Conservation (phyloP, 2,113 vertebrate species). For the Catagonus wagneri region DNA sequence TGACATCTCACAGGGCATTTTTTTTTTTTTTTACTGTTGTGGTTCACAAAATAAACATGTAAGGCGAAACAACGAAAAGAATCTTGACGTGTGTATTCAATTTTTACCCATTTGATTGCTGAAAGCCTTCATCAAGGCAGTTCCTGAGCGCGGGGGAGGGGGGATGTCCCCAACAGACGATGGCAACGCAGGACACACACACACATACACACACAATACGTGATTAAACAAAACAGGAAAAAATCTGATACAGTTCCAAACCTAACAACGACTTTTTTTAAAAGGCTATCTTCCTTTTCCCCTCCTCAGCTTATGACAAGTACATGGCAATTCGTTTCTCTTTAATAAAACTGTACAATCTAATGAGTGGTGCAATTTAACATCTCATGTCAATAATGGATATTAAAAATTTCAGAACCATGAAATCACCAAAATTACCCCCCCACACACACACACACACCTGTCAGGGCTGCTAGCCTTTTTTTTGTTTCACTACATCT, state of each 20-base stretch:
- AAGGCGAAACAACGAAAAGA: slow-evolving; percentile 85
- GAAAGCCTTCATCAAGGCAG: slow-evolving; percentile 85
- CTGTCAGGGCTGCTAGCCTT: neutral
- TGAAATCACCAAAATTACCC: neutral
- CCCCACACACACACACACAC: neutral
- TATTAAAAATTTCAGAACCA: slow-evolving; percentile 16
- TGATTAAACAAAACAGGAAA: slow-evolving; percentile 81
- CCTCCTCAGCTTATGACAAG: slow-evolving; percentile 79
- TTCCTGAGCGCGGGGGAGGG: slow-evolving; percentile 72
- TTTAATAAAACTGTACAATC: slow-evolving; percentile 81
- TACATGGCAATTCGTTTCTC: slow-evolving; percentile 82
- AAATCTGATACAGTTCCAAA: slow-evolving; percentile 85
- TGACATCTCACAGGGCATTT: slow-evolving; percentile 73
- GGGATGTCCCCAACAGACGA: slow-evolving; percentile 24
- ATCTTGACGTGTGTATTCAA: slow-evolving; percentile 81
- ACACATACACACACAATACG: neutral
- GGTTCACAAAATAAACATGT: slow-evolving; percentile 71
- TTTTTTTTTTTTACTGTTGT: slow-evolving; percentile 69
- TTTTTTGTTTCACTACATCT: neutral
- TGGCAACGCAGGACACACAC: neutral
- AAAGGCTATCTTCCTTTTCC: slow-evolving; percentile 72
- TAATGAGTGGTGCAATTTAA: slow-evolving; percentile 77
- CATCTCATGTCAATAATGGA: slow-evolving; percentile 79
- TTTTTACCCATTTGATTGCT: slow-evolving; percentile 84
- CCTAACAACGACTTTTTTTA: slow-evolving; percentile 82